Evolutionary conservation across 2,888 invertebrate genomes (phyloP), one percentile per base, ranked within the genome.

Genomic region (Octonoba sinensis): DNA sequence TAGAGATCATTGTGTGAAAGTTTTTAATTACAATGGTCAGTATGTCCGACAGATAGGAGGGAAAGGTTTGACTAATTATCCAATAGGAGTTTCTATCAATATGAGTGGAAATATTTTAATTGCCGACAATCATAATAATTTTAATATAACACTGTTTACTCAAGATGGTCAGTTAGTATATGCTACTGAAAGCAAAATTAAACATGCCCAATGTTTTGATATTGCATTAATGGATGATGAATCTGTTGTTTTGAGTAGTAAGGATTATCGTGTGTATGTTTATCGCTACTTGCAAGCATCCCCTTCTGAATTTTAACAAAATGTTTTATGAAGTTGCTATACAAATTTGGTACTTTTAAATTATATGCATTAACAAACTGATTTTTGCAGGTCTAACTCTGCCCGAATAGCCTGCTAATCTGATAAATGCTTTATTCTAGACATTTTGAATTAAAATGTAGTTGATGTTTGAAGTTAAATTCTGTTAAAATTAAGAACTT

Each of bases 41-140:
- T 98, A 96, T 90, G 91, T 99, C 86, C 93, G 99, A 66, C 98
- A 99, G 90, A 99, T 99, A 87, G 99, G 99, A 73, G 98, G 99
- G 71, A 99, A 99, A 89, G 99, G 99, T 73, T 94, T 99, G 87
- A 99, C 99, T 87, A 99, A 99, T 89, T 99, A 99, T 90, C 99
- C 99, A 2, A 99, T 99, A 86, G 99, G 99, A 20, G 99, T 99
- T 8, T 99, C 99, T 85, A 99, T 99, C 88, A 99, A 98, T 90
- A 93, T 95, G 8, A 93, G 94, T 75, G 99, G 98, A 47, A 98
- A 99, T 89, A 97, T 99, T 85, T 92, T 99, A 85, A 97, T 99
- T 86, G 99, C 99, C 67, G 99, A 99, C 91, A 99, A 99, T 91
- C 99, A 99, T 90, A 99, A 99, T 91, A 99, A 99, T 90, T 99